Base-by-base conservation (phyloP, 2,797 vertebrate genomes). In the Mus spretus region DNA sequence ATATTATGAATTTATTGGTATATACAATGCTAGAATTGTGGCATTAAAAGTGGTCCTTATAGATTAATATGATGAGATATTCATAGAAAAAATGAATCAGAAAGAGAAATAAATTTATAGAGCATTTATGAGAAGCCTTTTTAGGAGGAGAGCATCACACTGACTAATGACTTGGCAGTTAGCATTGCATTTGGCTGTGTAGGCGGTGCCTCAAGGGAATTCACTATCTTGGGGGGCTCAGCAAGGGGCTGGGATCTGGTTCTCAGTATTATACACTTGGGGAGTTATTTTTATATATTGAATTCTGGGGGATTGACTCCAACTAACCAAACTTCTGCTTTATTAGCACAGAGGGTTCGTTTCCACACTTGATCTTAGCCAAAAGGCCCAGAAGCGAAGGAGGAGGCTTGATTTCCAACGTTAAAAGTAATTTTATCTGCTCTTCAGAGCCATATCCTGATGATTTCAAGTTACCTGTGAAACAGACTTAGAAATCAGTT, bases 221-320 rank as follows among this genome's bases (percentile, higher is more conserved):
- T 20, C 0, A 10, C 90, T 87, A 47, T 65, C 53, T 82, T 55
- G 17, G 75, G 93, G 80, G 37, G 24, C 83, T 95, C 89, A 97
- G 89, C 26, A 59, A 85, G 89, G 40, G 17, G 20, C 83, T 74
- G 20, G 22, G n/a, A 80, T 97, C 44, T 70, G 24, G 40, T 40
- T 94, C 47, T 91, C 50, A 67, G 31, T 74, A 90, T 94, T 83
- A 40, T 55, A 78, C 47, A 55, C 72, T 93, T 31, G 37, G 67
- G 55, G 90, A 92, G 53, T 89, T 95, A 96, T 91, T 95, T 94
- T 96, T 96, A 80, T 59, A 20, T 87, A 83, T 59, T 22, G 63
- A 13, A 83, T 17, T 79, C 91, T 94, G 37, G 34, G 50, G 75
- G 80, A 75, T 53, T 92, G 65, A 83, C 59, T 80, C 34, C 93